Evolutionary conservation across 2,888 invertebrate species (phyloP), one percentile per base, ranked within the genome.

Genomic region (Pseudococcus longispinus): DNA sequence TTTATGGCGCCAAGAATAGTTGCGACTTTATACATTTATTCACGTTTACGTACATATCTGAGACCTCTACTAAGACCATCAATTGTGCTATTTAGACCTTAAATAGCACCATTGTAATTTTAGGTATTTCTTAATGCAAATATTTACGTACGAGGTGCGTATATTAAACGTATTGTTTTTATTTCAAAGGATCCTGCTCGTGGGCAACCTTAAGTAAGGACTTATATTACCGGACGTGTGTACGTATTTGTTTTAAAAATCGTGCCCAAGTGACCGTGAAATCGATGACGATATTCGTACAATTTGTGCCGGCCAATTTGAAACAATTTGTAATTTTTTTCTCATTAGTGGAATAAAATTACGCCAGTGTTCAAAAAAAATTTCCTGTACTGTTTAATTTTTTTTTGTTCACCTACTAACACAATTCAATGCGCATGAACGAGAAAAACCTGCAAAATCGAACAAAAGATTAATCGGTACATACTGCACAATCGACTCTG

Each of bases 1-100:
- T 70, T 70, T 70, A 70, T 80, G 77, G 77, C 42, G 77, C 77
- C 77, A 42, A 80, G 77, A 80, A 80, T 80, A 80, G 77, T 80
- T 80, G 77, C 37, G 26, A 29, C 18, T 80, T 9, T n/a, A 42
- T 74, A 26, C 26, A 70, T 23, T 6, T 29, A 74, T 32, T 18
- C 6, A 74, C 9, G 60, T 60, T 23, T 60, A 32, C 23, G 60
- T 60, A 18, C 37, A 9, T 37, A 37, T 37, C 37, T 37, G 37
- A 37, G 37, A 37, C 37, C 37, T 37, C 37, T 37, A 37, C 37
- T 18, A 70, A 70, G 70, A 70, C 70, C 77, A 42, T 80, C 77
- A 29, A 80, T 80, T 80, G 77, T 80, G 37, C 9, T 37, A 37
- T 70, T 6, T 70, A 29, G 70, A 18, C 70, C 29, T 70, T 80